Percentiles rank a stretch among this genome's conserved stretches.
phyloP scores from a whole-genome alignment of 2,113 vertebrate species.

The Balaeniceps rex region DNA sequence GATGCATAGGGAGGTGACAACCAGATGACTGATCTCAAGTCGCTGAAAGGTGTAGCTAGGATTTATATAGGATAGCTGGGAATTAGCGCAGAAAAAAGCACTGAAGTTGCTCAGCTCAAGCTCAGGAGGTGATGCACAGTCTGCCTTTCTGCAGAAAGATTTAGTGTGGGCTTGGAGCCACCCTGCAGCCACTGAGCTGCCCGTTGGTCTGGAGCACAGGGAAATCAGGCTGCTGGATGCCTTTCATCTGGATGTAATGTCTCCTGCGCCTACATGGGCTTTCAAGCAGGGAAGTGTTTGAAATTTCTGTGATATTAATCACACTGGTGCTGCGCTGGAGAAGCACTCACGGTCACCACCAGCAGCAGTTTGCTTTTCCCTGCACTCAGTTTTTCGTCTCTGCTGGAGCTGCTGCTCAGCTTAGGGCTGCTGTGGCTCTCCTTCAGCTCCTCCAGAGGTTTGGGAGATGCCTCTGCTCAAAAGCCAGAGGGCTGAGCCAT shows the following conservation, averaged over 20 bases:
- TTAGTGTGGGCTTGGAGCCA: not conserved
- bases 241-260: not conserved
- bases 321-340: not conserved
- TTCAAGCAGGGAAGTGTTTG: not conserved
- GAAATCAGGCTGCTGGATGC: not conserved
- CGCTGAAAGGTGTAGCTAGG: not conserved
- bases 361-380: not conserved
- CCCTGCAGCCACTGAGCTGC: not conserved
- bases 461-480: not conserved
- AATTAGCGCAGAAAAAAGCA: not conserved
- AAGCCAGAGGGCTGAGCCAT: not conserved
- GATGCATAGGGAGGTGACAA: not conserved
- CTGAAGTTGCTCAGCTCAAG: not conserved
- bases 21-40: not conserved
- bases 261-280: rapidly evolving
- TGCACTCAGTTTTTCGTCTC: not conserved
- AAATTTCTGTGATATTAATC: not conserved
- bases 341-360: not conserved
- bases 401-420: not conserved
- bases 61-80: not conserved
- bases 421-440: not conserved
- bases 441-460: not conserved
- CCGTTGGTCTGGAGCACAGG: rapidly evolving
- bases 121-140: rapidly evolving
- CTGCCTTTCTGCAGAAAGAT: not conserved